Evolutionary conservation across 2,888 invertebrate species (phyloP), one percentile per base, ranked within the genome.

Genomic region (Autographa pulchrina): DNA sequence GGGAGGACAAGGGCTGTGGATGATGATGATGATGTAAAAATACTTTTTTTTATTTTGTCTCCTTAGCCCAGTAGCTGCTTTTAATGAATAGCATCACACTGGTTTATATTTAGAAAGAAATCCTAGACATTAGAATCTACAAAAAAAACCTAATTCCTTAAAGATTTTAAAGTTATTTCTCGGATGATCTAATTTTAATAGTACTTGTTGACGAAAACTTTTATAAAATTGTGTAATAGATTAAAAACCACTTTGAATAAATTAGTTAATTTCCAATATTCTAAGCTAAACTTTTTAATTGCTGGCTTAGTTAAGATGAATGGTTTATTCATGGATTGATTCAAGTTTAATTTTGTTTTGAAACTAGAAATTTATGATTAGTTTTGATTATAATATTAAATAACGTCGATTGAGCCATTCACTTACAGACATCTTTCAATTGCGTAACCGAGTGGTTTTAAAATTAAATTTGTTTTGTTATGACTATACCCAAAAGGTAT

Each of bases 281-380:
- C 16, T 43, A n/a, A 48, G n/a, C 48, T 48, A 48, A 48, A 48
- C 48, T n/a, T n/a, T 48, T 48, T 48, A n/a, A 48, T 48, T n/a
- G n/a, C 16, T n/a, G 48, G 48, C 48, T 48, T n/a, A 48, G 48
- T 16, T 16, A 48, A 48, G 48, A 48, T n/a, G 48, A 48, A 48
- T 48, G 48, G n/a, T 48, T 48, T 48, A 48, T 48, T 48, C 14
- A 48, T 48, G 48, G 48, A 48, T 48, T 7, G 48, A 48, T 48
- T 48, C 48, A 48, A 48, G 8, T 48, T n/a, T 48, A 48, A 48
- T 48, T 48, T 48, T 48, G n/a, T 48, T 48, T n/a, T n/a, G 7
- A 48, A 48, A 48, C n/a, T 43, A 16, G 14, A 43, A 41, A 35
- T 35, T 35, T 41, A 14, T 43, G 1, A 43, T 43, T 43, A 5